Evolutionary conservation across 2,113 vertebrate genomes (phyloP), one percentile per base, ranked within the genome.

Genomic region (Pseudopodoces humilis): DNA sequence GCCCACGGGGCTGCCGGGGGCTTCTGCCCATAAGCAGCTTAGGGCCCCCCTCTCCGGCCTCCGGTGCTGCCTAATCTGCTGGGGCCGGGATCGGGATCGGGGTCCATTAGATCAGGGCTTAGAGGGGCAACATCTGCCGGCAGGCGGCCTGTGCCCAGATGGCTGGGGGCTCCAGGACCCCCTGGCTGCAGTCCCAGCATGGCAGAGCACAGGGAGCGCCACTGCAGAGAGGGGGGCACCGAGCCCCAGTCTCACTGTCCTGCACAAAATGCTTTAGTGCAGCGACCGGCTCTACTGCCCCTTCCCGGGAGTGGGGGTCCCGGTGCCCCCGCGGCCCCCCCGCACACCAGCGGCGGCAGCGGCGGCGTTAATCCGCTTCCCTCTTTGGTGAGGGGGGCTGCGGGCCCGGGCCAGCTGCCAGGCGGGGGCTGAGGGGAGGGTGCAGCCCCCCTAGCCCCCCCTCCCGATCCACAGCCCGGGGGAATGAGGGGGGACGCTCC

Each of bases 71-170:
- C 79, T 94, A 92, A 94, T 89, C 95, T 92, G 90, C 76, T 2
- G 9, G 55, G 90, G 76, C 52, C 3, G 2, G 67, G 44, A 44
- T 58, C 11, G 13, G 86, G 59, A 62, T 71, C 7, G 93, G 92
- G 95, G 94, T 91, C 86, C 76, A 35, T 21, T 37, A 67, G 71
- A 41, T 67, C 83, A 17, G 41, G 52, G 94, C 95, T 96, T 95
- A 94, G 63, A 91, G 95, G 94, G 92, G 71, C 90, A 94, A 95
- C 94, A 95, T 94, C 94, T 92, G 95, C 92, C 59, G 1, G 86
- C 24, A 35, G 63, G 24, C 43, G 0, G 27, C 41, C 64, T 2
- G 9, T 2, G 5, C 89, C 77, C 86, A 89, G 76, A 83, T 56
- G 85, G 86, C 9, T 15, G 83, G 55, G 76, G 83, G 60, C 85